These are phyloP conservation scores for Albula glossodonta DNA, from an alignment of 2,113 vertebrate species.

Conservation along the genomic window DNA sequence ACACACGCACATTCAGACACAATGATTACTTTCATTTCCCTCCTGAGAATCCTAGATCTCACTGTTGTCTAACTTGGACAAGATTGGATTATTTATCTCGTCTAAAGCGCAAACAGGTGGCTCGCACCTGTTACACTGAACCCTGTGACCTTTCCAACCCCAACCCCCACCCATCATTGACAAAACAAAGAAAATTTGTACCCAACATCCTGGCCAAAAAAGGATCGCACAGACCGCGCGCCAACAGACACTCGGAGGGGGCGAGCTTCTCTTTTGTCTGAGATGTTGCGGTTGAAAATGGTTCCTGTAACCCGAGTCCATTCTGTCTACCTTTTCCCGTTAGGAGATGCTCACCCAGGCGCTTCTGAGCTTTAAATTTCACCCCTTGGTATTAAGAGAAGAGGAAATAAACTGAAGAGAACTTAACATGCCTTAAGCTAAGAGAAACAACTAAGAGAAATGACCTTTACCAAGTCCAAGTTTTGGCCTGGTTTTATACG, in stretches of 20 bases:
- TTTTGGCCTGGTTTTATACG: slow-evolving; percentile 56
- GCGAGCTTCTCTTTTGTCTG: slow-evolving; percentile 58
- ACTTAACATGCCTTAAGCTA: slow-evolving; percentile 55
- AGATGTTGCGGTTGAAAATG: slow-evolving; percentile 53
- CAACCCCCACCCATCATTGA: slow-evolving; percentile 49
- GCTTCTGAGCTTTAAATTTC: slow-evolving; percentile 58
- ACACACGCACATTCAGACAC: no score
- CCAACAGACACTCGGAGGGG: slow-evolving; percentile 46
- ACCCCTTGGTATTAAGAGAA: slow-evolving; percentile 54
- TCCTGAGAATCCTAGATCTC: no score
- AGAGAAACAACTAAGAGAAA: slow-evolving; percentile 27
- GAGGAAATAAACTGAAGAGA: slow-evolving; percentile 42
- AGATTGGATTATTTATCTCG: no score
- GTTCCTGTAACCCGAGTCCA: slow-evolving; percentile 64
- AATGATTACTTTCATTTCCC: no score
- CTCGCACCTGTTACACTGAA: slow-evolving; percentile 4
- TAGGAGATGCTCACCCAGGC: slow-evolving; percentile 58
- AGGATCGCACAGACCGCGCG: slow-evolving; percentile 47
- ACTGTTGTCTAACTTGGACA: no score
- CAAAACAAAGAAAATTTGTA: slow-evolving; percentile 59
- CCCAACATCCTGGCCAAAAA: slow-evolving; percentile 46
- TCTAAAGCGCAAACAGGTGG: neutral
- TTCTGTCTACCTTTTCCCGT: slow-evolving; percentile 59
- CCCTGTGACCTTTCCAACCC: slow-evolving; percentile 44
- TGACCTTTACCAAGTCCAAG: slow-evolving; percentile 54